Evolutionary conservation across 2,113 vertebrate genomes (phyloP).

Genomic region (Xerus inauris): DNA sequence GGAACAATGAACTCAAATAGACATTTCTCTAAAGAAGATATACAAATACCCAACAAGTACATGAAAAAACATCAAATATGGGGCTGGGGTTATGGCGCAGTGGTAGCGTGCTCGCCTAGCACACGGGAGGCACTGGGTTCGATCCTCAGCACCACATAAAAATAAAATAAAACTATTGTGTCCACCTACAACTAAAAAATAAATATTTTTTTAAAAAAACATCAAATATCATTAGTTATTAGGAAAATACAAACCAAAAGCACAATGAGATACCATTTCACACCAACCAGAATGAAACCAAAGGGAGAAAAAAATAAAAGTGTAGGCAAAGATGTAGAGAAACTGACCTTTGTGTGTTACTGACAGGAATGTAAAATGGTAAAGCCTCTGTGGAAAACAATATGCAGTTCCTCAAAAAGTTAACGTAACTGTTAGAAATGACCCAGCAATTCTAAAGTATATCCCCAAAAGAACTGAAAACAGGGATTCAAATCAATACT

Average conservation of each 20-base stretch:
- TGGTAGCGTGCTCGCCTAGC: too few species aligned
- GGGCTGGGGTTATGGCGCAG: too few species aligned
- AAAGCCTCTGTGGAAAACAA: background rate
- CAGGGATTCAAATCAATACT: background rate
- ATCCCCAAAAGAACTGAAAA: slow-evolving; percentile 2
- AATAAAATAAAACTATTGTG: too few species aligned
- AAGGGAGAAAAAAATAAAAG: too few species aligned
- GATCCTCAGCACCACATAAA: too few species aligned
- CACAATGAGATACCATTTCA: slow-evolving; percentile 16
- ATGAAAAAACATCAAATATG: slow-evolving; percentile 3
- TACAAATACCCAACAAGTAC: background rate
- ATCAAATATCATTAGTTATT: slow-evolving; percentile 6
- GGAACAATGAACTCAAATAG: background rate
- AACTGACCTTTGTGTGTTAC: background rate
- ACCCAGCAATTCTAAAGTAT: background rate
- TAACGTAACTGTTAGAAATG: background rate
- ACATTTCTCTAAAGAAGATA: slow-evolving; percentile 36
- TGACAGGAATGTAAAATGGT: background rate
- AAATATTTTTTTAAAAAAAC: too few species aligned
- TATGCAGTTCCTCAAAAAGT: slow-evolving; percentile 23
- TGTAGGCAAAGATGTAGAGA: background rate
- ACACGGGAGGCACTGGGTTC: too few species aligned
- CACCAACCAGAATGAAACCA: background rate
- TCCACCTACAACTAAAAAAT: too few species aligned
- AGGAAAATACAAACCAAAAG: slow-evolving; percentile 43